Percentiles rank a stretch among this genome's conserved stretches.
These are phyloP conservation scores for Pelobates cultripes DNA, from an alignment of 2,797 vertebrate genomes.

Conservation along the genomic window DNA sequence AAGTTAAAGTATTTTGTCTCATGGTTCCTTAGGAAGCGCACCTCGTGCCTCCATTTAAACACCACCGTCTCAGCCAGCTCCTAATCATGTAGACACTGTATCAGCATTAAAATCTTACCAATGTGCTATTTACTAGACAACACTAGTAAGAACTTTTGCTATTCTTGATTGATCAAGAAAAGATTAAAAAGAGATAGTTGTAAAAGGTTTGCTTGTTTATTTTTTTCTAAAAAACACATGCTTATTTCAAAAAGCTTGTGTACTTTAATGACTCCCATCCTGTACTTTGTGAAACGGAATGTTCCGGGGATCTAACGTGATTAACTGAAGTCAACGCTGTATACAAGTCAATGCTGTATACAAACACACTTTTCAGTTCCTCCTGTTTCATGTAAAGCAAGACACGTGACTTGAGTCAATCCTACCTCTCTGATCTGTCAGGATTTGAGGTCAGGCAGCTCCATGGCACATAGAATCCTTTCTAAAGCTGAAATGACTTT, in stretches of 20 bases:
- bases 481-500: constrained; percentile 43
- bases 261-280: background rate
- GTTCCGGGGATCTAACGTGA: constrained; percentile 16
- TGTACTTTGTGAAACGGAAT: background rate
- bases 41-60: too few relatives aligned
- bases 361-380: constrained; percentile 15
- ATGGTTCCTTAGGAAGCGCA: too few relatives aligned
- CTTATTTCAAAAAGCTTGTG: background rate
- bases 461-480: constrained; percentile 36
- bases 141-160: too few relatives aligned
- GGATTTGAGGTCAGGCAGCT: constrained; percentile 49
- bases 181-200: too few relatives aligned
- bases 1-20: too few relatives aligned
- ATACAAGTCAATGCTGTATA: constrained; percentile 18
- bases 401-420: constrained; percentile 32
- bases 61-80: too few relatives aligned
- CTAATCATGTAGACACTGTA: too few relatives aligned
- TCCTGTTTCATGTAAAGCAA: background rate
- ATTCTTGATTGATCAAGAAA: too few relatives aligned
- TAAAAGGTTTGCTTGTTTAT: background rate
- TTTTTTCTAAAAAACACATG: background rate
- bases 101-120: too few relatives aligned
- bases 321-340: constrained; percentile 16
- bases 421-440: constrained; percentile 42
- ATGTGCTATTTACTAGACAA: too few relatives aligned